Conservation (phyloP, 2,113 vertebrate species). For the Odontesthes bonariensis region DNA sequence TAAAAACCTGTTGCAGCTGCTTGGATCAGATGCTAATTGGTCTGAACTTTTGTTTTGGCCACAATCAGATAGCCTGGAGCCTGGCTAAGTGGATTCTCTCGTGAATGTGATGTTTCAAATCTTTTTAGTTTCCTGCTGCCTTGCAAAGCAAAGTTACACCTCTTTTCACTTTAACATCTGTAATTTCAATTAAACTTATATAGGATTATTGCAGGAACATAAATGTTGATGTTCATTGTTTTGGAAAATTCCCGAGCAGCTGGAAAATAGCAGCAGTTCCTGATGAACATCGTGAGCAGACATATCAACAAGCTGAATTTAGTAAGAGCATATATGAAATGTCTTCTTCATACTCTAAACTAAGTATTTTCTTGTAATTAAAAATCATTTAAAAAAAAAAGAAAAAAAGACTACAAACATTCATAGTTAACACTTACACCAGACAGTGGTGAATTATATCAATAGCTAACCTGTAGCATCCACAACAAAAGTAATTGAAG, state of each 20-base stretch:
- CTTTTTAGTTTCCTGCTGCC: no score
- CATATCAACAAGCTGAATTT: no score
- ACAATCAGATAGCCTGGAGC: no score
- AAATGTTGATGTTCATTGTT: neutral
- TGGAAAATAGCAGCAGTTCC: no score
- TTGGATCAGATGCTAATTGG: neutral
- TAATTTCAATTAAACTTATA: neutral
- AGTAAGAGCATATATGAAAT: no score
- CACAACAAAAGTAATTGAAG: neutral
- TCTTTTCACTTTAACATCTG: neutral
- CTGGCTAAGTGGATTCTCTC: neutral
- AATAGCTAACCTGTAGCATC: neutral
- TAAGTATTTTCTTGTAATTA: no score
- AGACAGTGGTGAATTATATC: neutral
- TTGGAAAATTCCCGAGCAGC: neutral
- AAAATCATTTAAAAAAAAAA: neutral
- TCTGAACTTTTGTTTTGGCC: neutral
- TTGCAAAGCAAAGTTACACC: neutral
- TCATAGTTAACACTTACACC: no score
- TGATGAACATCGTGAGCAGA: neutral
- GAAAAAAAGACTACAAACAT: neutral
- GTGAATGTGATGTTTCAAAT: neutral
- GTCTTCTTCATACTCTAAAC: no score
- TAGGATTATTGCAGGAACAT: neutral
- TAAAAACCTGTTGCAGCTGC: neutral